Evolutionary conservation across 2,888 invertebrate genomes (phyloP).

Genomic region (Nemotelus pantherinus): DNA sequence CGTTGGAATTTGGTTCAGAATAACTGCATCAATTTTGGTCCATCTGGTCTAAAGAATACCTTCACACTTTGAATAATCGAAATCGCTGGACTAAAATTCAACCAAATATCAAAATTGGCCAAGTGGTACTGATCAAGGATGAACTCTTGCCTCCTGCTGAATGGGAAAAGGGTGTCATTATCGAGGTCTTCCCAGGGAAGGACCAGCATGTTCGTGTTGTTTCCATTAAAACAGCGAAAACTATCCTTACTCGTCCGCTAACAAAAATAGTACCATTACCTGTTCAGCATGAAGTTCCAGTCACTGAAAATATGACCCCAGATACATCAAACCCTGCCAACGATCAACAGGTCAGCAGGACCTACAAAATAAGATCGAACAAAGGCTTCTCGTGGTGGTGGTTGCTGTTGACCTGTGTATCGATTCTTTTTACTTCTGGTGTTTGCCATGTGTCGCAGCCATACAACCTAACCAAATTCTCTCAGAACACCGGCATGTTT

Average conservation of each 20-base stretch:
- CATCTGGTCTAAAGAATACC: too few species aligned
- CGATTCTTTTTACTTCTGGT: background rate
- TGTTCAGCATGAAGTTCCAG: background rate
- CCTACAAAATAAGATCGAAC: background rate
- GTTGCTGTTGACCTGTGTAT: background rate
- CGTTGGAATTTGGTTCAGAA: too few species aligned
- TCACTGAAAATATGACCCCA: too few species aligned
- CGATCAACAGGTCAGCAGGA: too few species aligned
- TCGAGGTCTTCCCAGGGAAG: background rate
- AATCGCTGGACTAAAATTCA: too few species aligned
- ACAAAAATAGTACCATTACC: background rate
- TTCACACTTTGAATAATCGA: too few species aligned
- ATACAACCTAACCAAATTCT: background rate
- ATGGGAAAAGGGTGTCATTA: too few species aligned
- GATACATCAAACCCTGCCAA: too few species aligned
- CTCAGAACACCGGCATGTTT: background rate
- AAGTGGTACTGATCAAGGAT: too few species aligned
- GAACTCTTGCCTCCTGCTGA: too few species aligned
- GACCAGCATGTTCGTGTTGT: background rate
- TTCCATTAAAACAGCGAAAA: background rate
- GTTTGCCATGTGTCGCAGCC: background rate
- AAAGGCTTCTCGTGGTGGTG: slow-evolving; percentile 22
- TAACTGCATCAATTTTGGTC: too few species aligned
- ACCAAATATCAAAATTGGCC: too few species aligned
- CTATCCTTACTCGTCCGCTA: background rate